Evolutionary conservation across 1,140 invertebrate species (phyloP), one percentile per base, ranked within the genome.

Genomic region (Lepidostoma basale): DNA sequence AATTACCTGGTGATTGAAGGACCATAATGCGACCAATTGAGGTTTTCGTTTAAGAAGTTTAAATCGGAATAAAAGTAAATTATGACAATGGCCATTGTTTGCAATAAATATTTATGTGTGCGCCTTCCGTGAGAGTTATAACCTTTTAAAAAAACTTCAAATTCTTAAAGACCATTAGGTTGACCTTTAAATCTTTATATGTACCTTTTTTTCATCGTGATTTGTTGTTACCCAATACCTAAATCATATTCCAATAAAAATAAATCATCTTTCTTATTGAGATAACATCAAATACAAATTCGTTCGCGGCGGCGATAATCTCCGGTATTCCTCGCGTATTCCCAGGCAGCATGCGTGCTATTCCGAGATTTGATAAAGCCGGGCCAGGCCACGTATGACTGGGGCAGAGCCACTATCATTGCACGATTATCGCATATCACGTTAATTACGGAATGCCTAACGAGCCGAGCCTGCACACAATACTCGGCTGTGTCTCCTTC

Each of bases 361-460:
- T 33, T 33, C 30, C 30, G 30, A 12, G 52, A n/a, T 12, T 56
- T 56, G 28, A 56, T 30, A 56, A 30, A 33, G 14, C 12, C 12
- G 33, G n/a, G n/a, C 52, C 28, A 30, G 14, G 39, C 16, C 39
- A 20, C 59, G 59, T 40, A 44, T 62, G 39, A 25, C 30, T 64
- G 62, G 40, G n/a, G 36, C 33, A 52, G 44, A 26, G 30, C 62
- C 30, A 64, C 52, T 64, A 64, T 64, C 62, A 52, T 39, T 64
- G 62, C 62, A 64, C 62, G 62, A 64, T 64, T 64, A 64, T 64
- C 62, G 62, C 44, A 64, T 52, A 64, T 49, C 62, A 64, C 26
- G 45, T 64, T 64, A 64, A 64, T 64, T 64, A 52, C 45, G 28
- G 52, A 36, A 18, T 56, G 8, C 28, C 28, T 56, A 56, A 56